phyloP scores from a whole-genome alignment of 2,113 vertebrate species.

The Morone saxatilis region DNA sequence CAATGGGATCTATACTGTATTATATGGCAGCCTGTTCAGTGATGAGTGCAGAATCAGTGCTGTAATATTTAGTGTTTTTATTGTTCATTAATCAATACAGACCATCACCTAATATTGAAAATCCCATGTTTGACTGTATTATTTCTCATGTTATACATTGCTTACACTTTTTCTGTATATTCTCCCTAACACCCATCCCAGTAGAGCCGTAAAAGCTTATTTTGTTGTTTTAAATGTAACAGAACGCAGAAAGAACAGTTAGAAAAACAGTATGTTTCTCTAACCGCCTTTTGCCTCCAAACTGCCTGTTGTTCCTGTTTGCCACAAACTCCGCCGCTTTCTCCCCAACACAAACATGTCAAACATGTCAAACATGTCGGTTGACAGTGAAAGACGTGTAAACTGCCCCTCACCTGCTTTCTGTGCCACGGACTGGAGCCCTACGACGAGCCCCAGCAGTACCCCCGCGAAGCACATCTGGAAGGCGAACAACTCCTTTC shows the following conservation, averaged over 20 bases:
- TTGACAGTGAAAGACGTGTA: background rate
- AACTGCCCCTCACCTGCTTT: constrained; percentile 68
- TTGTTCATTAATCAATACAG: background rate
- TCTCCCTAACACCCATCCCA: background rate
- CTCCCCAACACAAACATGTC: background rate
- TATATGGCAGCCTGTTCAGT: background rate
- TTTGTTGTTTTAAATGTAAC: background rate
- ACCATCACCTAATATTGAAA: background rate
- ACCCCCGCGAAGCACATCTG: constrained; percentile 76
- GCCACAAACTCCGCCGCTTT: constrained; percentile 20
- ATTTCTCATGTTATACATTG: background rate
- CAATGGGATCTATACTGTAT: background rate
- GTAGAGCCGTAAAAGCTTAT: background rate
- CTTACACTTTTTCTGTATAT: background rate
- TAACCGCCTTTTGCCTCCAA: background rate
- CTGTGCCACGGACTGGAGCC: constrained; percentile 54
- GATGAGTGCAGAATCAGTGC: background rate
- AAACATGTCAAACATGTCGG: no score
- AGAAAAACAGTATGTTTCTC: background rate
- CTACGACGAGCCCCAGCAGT: constrained; percentile 63
- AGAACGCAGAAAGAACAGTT: background rate
- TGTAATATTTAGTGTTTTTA: background rate
- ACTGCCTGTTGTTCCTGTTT: constrained; percentile 24
- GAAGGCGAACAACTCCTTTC: constrained; percentile 74
- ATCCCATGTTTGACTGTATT: background rate